Base-by-base conservation (phyloP, 2,888 invertebrate species). In the Hemistola chrysoprasaria region DNA sequence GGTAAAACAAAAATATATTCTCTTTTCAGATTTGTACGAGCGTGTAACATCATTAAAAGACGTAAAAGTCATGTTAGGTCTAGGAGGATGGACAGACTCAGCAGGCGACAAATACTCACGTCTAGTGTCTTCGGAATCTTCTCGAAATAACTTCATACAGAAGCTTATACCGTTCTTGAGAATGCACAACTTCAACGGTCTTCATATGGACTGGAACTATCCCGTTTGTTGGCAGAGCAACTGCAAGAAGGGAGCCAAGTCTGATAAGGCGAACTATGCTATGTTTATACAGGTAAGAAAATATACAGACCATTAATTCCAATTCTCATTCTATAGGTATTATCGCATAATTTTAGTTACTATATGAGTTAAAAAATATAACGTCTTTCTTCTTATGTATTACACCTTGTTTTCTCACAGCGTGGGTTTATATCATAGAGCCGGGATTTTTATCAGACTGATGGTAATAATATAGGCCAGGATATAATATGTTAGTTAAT, bases 81-180 rank as follows among this genome's bases (percentile, higher is more conserved):
- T 98, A 36, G 98, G 98, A n/a, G 98, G 98, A 0, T 98, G 98
- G 98, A 97, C 96, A 0, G 97, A 98, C 75, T 97, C 97, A 0
- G 91, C 94, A 0, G 96, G 95, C 0, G 95, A 95, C 65, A 97
- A 97, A 71, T 97, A 97, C 66, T 95, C 96, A 0, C 91, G 93
- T 7, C 75, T 97, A 11, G 95, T 95, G 0, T 91, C 92, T 25
- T 92, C 93, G 43, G 90, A 91, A 3, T 84, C 91, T 0, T 90
- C 92, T 3, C 90, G 96, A 7, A 82, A 92, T 20, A 92, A 92
- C 31, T 97, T 97, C 63, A 92, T 94, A 1, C 83, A 92, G 1
- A 92, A 93, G 38, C 89, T 92, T 0, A 90, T 95, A 1, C 90
- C 92, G 9, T 97, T 95, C 71, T 74, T 97, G 22, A 90, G 91